Percentiles rank a stretch among this genome's conserved stretches.
phyloP scores from a whole-genome alignment of 2,888 invertebrate genomes.

The Bembecia ichneumoniformis region DNA sequence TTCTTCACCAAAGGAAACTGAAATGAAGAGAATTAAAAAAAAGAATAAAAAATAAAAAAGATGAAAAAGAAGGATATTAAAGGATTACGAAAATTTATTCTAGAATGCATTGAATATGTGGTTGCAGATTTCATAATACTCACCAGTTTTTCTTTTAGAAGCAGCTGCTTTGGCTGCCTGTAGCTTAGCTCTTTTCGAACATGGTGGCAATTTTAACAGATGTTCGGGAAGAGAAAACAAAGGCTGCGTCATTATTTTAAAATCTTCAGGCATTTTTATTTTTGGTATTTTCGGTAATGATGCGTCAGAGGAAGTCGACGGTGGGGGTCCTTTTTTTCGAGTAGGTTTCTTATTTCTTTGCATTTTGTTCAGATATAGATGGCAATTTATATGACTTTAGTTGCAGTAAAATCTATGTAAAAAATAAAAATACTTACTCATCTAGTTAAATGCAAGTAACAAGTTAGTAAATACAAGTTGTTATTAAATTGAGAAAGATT shows the following conservation, averaged over 20 bases:
- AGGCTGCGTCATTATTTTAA: conserved; percentile 68
- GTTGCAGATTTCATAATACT: neutral
- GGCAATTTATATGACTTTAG: too few species aligned
- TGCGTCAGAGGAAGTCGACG: conserved; percentile 56
- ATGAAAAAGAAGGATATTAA: too few species aligned
- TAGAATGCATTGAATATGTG: too few species aligned
- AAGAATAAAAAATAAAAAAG: too few species aligned
- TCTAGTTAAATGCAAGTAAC: too few species aligned
- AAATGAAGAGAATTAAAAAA: too few species aligned
- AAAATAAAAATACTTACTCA: too few species aligned
- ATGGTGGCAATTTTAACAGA: conserved; percentile 62
- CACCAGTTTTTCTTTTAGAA: conserved; percentile 41
- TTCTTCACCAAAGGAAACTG: too few species aligned
- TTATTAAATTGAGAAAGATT: too few species aligned
- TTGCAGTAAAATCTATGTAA: too few species aligned
- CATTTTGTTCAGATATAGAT: conserved; percentile 11
- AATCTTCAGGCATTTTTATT: conserved; percentile 69
- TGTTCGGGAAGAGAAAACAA: conserved; percentile 77
- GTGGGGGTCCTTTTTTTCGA: conserved; percentile 53
- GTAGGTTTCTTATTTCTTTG: conserved; percentile 42
- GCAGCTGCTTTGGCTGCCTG: conserved; percentile 32
- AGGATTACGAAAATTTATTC: too few species aligned
- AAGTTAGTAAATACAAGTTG: too few species aligned
- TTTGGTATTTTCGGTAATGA: conserved; percentile 69
- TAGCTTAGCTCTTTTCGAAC: conserved; percentile 42